phyloP scores from a whole-genome alignment of 2,113 vertebrate species.

The Actenoides lindsayi region DNA sequence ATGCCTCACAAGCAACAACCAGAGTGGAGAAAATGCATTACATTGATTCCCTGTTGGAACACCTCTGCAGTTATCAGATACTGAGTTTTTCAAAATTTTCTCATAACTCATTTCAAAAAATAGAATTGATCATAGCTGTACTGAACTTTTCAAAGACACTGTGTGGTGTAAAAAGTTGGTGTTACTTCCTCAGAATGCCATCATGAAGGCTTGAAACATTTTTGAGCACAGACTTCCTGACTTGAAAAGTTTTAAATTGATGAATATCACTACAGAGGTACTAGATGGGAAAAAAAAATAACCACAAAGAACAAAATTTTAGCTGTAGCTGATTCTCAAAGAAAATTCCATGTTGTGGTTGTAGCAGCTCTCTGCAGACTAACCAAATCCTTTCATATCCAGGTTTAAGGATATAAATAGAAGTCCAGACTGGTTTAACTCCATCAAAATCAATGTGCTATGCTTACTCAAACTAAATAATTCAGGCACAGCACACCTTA shows the following conservation, averaged over 20 bases:
- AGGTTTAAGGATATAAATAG: neutral
- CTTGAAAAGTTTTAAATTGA: neutral
- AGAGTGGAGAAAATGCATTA: neutral
- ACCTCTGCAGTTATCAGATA: neutral
- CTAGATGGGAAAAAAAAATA: neutral
- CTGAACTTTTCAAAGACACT: neutral
- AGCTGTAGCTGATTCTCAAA: neutral
- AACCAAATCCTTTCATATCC: neutral
- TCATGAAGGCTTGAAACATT: rapidly evolving
- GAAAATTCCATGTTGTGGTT: neutral
- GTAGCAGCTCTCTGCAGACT: neutral
- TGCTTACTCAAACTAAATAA: neutral
- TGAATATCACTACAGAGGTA: neutral
- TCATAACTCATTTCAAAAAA: neutral
- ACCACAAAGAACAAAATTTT: neutral
- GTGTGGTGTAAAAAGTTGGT: neutral
- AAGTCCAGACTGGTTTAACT: neutral
- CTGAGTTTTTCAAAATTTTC: neutral
- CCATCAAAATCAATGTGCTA: neutral
- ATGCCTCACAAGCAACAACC: neutral
- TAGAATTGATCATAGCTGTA: neutral
- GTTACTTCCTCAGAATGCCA: neutral
- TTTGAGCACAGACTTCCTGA: neutral
- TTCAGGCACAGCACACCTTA: neutral
- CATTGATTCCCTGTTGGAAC: neutral